Conservation (phyloP, 2,113 vertebrate genomes). For the Indri indri region DNA sequence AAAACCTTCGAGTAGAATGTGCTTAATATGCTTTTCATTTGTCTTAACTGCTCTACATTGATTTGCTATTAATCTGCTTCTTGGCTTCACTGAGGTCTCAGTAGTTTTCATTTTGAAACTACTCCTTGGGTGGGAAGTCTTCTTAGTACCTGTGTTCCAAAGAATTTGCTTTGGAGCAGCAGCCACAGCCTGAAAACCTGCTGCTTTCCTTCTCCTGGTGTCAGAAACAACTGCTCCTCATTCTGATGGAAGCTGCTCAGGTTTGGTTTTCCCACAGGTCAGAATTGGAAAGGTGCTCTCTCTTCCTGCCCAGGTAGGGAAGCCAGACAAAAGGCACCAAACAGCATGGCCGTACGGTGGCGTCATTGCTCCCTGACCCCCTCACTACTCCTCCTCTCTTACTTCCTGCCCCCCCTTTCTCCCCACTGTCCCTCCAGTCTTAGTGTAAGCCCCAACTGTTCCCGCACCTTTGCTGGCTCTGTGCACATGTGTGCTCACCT, state of each 20-base stretch:
- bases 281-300: background rate
- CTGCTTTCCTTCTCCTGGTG: background rate
- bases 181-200: rapidly evolving
- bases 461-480: background rate
- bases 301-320: background rate
- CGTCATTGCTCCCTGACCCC: background rate
- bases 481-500: too few relatives aligned
- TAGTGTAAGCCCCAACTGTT: background rate
- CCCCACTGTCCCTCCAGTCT: rapidly evolving
- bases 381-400: too few relatives aligned
- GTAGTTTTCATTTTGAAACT: background rate
- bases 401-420: too few relatives aligned
- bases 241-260: background rate
- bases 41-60: background rate
- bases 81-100: background rate
- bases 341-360: background rate
- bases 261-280: background rate
- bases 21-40: background rate
- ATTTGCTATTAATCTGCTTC: background rate
- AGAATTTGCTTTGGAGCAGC: background rate
- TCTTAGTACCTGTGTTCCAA: background rate
- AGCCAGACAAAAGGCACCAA: background rate
- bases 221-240: background rate
- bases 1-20: background rate
- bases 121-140: background rate